phyloP scores from a whole-genome alignment of 2,888 invertebrate genomes.

The Orchesellides sinensis region DNA sequence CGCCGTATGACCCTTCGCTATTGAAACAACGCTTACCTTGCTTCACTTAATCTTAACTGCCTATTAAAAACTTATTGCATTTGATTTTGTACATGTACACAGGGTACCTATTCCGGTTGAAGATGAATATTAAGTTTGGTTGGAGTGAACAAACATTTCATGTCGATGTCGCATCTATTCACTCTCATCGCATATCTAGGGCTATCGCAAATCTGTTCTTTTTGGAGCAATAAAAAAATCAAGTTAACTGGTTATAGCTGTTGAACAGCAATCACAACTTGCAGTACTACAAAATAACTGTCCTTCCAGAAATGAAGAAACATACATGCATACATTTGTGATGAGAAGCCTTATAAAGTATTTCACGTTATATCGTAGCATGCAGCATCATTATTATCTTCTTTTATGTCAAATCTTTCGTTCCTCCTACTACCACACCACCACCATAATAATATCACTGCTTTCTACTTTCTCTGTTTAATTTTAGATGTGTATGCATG shows the following conservation, averaged over 20 bases:
- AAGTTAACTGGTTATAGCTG: constrained; percentile 4
- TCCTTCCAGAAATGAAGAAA: background rate
- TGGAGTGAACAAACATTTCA: no score
- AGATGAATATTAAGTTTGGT: no score
- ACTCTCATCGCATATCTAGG: no score
- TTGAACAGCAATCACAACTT: constrained; percentile 16
- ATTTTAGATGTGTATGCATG: constrained; percentile 19
- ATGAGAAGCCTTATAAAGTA: background rate
- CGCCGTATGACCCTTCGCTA: no score
- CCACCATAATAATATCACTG: constrained; percentile 3
- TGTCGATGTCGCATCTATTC: background rate
- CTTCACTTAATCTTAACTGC: no score
- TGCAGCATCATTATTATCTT: constrained; percentile 15
- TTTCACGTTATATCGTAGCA: background rate
- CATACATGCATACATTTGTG: background rate
- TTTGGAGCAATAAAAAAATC: no score
- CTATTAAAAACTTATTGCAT: no score
- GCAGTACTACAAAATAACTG: background rate
- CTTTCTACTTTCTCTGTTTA: constrained; percentile 9
- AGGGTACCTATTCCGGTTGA: no score
- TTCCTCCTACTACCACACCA: background rate
- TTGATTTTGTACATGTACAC: no score
- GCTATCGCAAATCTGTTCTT: no score
- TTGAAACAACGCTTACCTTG: no score
- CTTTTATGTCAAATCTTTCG: constrained; percentile 12